Conservation (phyloP, 2,797 vertebrate species). For the Malurus splendens region DNA sequence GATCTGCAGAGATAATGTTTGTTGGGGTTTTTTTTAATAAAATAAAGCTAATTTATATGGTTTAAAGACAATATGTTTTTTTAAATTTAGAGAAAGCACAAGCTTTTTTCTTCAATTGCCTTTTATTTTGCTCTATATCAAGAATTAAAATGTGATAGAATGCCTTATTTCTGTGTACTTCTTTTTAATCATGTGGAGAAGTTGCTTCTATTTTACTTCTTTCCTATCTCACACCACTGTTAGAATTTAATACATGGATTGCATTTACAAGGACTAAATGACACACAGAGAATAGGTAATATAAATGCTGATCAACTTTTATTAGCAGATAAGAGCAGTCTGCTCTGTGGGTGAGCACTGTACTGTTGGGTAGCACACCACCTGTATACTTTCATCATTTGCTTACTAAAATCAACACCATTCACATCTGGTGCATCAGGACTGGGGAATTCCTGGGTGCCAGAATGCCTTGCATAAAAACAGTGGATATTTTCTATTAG, state of each 20-base stretch:
- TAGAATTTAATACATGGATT: not conserved
- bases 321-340: not conserved
- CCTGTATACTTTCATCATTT: not conserved
- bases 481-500: not conserved
- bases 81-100: not conserved
- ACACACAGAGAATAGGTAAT: not conserved
- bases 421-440: not conserved
- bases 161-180: not conserved
- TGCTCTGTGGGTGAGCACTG: not conserved
- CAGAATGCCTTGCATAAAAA: not conserved
- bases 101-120: not conserved
- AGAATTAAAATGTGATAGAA: not conserved
- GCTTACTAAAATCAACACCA: not conserved
- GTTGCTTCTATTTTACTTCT: not conserved
- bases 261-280: not conserved
- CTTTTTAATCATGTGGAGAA: not conserved
- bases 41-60: not conserved
- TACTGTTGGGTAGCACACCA: not conserved
- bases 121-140: not conserved
- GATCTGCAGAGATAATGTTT: not conserved
- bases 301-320: not conserved
- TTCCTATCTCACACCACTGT: not conserved
- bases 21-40: not conserved
- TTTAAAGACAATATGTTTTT: not conserved
- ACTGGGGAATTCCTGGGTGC: not conserved